Percentiles rank a stretch among this genome's conserved stretches.
phyloP scores from a whole-genome alignment of 2,797 vertebrate genomes.

The Enteromius trimaculatus region DNA sequence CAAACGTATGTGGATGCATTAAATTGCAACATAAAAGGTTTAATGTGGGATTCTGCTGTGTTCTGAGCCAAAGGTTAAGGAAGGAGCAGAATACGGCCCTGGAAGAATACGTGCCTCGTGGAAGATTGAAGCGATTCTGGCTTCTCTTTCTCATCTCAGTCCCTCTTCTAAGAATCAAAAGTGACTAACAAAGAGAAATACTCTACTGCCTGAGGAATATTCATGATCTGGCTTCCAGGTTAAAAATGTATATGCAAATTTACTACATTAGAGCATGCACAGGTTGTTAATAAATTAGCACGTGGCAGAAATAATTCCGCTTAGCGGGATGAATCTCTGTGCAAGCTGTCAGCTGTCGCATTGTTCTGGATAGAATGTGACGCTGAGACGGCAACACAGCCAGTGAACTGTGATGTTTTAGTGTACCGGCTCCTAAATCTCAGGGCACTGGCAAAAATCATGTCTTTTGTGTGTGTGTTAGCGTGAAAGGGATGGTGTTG shows the following conservation, averaged over 20 bases:
- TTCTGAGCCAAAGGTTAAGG: constrained; percentile 25
- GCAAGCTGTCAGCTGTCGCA: constrained; percentile 90
- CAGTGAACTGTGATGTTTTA: constrained; percentile 83
- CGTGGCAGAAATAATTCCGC: constrained; percentile 94
- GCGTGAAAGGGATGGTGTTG: constrained; percentile 36
- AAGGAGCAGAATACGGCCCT: constrained; percentile 72
- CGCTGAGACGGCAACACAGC: constrained; percentile 83
- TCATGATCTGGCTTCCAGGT: constrained; percentile 78
- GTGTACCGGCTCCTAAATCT: constrained; percentile 74
- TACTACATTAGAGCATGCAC: constrained; percentile 83
- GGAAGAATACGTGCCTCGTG: constrained; percentile 75
- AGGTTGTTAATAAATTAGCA: constrained; percentile 92
- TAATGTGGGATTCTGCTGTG: constrained; percentile 16
- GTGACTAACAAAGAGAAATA: constrained; percentile 62
- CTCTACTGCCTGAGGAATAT: constrained; percentile 69
- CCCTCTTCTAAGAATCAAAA: constrained; percentile 56
- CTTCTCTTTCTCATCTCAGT: constrained; percentile 32
- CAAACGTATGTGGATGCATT: constrained; percentile 26
- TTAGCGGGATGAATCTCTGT: constrained; percentile 91
- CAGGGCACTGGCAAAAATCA: constrained; percentile 50
- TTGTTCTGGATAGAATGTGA: constrained; percentile 81
- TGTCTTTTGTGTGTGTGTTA: constrained; percentile 43
- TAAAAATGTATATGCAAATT: constrained; percentile 88
- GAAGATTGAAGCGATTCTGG: constrained; percentile 71
- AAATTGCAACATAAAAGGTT: constrained; percentile 43